Base-by-base conservation (phyloP, 2,797 vertebrate genomes). In the Lagodon rhomboides region DNA sequence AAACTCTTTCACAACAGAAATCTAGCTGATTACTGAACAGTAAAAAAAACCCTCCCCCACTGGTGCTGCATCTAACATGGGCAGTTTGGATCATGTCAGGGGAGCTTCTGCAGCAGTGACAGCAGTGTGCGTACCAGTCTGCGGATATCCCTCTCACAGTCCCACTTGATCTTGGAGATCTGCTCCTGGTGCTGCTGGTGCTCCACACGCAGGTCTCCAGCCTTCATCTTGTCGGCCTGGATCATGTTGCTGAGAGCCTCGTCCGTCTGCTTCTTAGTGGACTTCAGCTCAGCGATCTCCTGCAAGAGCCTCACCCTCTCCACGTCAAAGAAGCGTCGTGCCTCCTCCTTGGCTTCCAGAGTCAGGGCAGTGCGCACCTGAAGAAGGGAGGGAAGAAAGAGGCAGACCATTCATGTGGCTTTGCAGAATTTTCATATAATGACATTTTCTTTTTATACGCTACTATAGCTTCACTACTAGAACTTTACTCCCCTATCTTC, bases 121-220 rank as follows among this genome's bases (percentile, higher is more conserved):
- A n/a, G n/a, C n/a, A n/a, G 9, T 53, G 38, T 74, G 55, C 71
- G 91, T 89, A 99, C 98, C 97, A 99, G 95, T 89, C 98, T 96
- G 72, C 98, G 97, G 82, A 99, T 97, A 86, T 99, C 98, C 74
- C 90, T 95, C 91, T 99, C 98, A 0, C 96, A 96, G 89, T 99
- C 98, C 98, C 98, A 99, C 87, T 99, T 99, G 95, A 99, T 98
- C 93, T 99, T 99, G 46, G 97, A 96, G 91, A 99, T 97, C 82
- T 98, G 96, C 90, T 99, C 98, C 91, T 99, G 98, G 88, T 99
- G 98, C 67, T 98, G 97, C 75, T 99, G 98, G 82, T 99, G 98
- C 89, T 99, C 98, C 17, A 97, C 97, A 56, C 98, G 94, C 84
- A 99, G 95, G 92, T 99, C 98, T 0, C 98, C 98, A 0, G 98